Evolutionary conservation across 1,140 invertebrate genomes (phyloP), one percentile per base, ranked within the genome.

Genomic region (Augochlora pura): DNA sequence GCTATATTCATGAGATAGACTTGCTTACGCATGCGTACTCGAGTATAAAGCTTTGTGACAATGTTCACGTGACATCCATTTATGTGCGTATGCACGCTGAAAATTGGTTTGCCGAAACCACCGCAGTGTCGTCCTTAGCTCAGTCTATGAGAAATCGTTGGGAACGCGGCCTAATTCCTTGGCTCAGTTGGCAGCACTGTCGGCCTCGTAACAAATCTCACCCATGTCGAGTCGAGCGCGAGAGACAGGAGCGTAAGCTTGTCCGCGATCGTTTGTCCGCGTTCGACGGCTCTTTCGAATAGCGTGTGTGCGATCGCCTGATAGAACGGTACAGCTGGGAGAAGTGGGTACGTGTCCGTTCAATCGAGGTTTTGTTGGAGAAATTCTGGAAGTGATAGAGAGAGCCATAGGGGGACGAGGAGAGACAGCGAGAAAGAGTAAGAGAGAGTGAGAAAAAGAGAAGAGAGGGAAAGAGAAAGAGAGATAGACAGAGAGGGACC

Each of bases 201-300:
- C 88, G 84, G 80, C 77, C 80, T 74, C 86, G 86, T 88, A 88
- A 86, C 85, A 86, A 88, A 87, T 84, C 77, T 83, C 77, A 83
- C 81, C 86, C 80, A 86, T 86, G 86, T 89, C 87, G 83, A 88
- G 86, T 86, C 85, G 86, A 87, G 87, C 87, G 88, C 84, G 88
- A 87, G 80, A 77, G 83, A 84, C 88, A 85, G 86, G 85, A 88
- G 87, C 81, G 88, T 78, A 87, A 86, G 82, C 86, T 88, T 85
- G 87, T 90, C 75, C 83, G 79, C 78, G 86, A 87, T 79, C 65
- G 81, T 87, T 84, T 85, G 80, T 80, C 85, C 88, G 87, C 76
- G 83, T 90, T 84, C 77, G 84, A 80, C 81, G 66, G 79, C 69
- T 83, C 77, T 83, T 82, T 83, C 76, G 72, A 67, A 59, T 74